Evolutionary conservation across 2,888 invertebrate species (phyloP).

Genomic region (Apomyelois bistriatella): DNA sequence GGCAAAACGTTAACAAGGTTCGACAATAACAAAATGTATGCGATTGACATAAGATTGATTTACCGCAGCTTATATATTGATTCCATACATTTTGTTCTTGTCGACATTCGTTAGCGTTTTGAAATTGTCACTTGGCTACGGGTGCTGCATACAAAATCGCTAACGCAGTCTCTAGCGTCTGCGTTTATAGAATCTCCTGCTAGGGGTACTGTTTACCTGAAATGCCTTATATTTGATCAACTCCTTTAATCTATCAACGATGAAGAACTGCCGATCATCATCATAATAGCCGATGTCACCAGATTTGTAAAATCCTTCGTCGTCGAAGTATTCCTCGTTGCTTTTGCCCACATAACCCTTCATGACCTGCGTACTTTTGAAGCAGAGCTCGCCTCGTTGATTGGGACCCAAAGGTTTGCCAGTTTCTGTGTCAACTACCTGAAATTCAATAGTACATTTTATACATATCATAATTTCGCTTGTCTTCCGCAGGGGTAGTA

Average conservation of each 20-base stretch:
- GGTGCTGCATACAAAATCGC: too few species aligned
- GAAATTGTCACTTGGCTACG: too few species aligned
- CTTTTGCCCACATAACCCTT: slow-evolving; percentile 85
- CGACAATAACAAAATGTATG: too few species aligned
- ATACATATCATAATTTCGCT: too few species aligned
- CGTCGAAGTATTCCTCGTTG: slow-evolving; percentile 59
- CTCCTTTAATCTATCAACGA: slow-evolving; percentile 89
- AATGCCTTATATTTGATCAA: slow-evolving; percentile 88
- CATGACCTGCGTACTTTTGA: slow-evolving; percentile 86
- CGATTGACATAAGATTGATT: too few species aligned
- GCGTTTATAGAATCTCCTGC: too few species aligned
- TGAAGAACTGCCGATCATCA: slow-evolving; percentile 82
- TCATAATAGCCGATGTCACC: slow-evolving; percentile 89
- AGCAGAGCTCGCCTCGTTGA: slow-evolving; percentile 86
- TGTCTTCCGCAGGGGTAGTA: too few species aligned
- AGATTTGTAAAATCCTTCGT: slow-evolving; percentile 84
- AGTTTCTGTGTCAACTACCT: slow-evolving; percentile 70
- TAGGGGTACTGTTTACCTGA: slow-evolving; percentile 18
- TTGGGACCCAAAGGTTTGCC: slow-evolving; percentile 79
- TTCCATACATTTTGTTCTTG: too few species aligned
- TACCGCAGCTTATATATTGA: too few species aligned
- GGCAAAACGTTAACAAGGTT: too few species aligned
- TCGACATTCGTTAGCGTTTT: too few species aligned
- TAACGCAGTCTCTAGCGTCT: too few species aligned
- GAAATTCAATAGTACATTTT: neutral